Evolutionary conservation across 2,113 vertebrate species (phyloP).

Genomic region (Apeltes quadracus): DNA sequence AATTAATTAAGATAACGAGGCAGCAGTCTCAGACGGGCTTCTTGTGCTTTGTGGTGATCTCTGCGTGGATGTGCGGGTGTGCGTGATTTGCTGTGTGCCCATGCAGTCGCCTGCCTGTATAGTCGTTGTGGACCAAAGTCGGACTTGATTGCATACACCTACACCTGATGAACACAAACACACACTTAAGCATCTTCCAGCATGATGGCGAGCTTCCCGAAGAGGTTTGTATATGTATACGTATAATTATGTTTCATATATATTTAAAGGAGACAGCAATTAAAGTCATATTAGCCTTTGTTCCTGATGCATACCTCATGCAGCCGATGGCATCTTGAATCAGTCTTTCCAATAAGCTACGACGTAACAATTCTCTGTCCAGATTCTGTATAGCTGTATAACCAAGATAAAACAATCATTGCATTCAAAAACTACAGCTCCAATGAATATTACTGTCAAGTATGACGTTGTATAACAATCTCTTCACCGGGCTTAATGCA

Average conservation of each 20-base stretch:
- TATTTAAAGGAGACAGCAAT: not conserved
- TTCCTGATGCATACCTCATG: not conserved
- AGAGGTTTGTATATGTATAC: not conserved
- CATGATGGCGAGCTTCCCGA: not conserved
- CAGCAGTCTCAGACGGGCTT: slow-evolving; percentile 4
- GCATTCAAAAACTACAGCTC: not conserved
- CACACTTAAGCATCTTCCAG: not conserved
- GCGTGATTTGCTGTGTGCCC: not conserved
- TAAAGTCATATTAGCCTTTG: not conserved
- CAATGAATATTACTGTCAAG: not conserved
- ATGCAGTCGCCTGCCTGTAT: not conserved
- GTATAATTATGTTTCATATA: not conserved
- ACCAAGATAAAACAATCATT: not conserved
- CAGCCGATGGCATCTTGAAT: not conserved
- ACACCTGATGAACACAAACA: not conserved
- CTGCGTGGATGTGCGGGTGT: not conserved
- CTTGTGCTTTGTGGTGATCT: not conserved
- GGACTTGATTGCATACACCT: slow-evolving; percentile 21
- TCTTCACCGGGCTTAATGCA: not conserved
- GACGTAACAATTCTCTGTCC: not conserved
- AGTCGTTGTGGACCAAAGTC: not conserved
- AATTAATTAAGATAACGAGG: slow-evolving; percentile 48
- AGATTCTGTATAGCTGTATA: not conserved
- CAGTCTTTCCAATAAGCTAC: not conserved
- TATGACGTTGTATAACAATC: not conserved